These are phyloP conservation scores for Anhinga rufa DNA, from an alignment of 2,113 vertebrate genomes.

Conservation along the genomic window DNA sequence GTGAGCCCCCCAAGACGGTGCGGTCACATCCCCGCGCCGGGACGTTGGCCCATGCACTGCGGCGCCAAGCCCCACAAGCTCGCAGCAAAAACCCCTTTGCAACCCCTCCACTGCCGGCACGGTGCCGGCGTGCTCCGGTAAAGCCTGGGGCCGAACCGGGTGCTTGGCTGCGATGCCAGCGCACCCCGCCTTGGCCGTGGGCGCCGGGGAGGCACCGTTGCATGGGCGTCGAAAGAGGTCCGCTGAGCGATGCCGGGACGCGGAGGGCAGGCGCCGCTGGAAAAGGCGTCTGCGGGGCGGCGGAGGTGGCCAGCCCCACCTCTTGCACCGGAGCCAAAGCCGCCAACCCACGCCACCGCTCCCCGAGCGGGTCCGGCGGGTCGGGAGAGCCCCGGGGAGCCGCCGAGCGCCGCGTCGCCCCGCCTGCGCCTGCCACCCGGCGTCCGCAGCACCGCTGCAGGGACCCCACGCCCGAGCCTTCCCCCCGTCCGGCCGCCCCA, in stretches of 20 bases:
- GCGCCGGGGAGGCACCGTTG: neutral
- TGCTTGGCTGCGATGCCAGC: neutral
- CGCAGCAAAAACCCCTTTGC: accelerated
- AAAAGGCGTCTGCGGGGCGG: neutral
- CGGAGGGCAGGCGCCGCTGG: neutral
- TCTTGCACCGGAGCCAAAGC: neutral
- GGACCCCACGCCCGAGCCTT: neutral
- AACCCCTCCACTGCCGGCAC: accelerated
- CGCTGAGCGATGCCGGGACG: neutral
- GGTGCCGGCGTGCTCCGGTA: neutral
- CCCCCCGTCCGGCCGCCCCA: neutral
- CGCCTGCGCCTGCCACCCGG: neutral
- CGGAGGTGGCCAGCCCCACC: neutral
- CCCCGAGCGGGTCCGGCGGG: slow-evolving; percentile 36
- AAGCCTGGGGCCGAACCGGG: neutral
- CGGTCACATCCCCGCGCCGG: accelerated
- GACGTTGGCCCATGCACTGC: accelerated
- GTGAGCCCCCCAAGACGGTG: neutral
- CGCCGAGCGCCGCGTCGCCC: neutral
- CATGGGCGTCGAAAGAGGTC: neutral
- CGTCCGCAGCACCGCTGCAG: slow-evolving; percentile 36
- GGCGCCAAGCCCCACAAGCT: neutral
- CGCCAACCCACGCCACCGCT: neutral
- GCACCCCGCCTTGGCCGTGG: neutral
- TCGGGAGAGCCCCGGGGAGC: neutral